phyloP scores from a whole-genome alignment of 2,797 vertebrate genomes.

The Brachyrhaphis roseni region DNA sequence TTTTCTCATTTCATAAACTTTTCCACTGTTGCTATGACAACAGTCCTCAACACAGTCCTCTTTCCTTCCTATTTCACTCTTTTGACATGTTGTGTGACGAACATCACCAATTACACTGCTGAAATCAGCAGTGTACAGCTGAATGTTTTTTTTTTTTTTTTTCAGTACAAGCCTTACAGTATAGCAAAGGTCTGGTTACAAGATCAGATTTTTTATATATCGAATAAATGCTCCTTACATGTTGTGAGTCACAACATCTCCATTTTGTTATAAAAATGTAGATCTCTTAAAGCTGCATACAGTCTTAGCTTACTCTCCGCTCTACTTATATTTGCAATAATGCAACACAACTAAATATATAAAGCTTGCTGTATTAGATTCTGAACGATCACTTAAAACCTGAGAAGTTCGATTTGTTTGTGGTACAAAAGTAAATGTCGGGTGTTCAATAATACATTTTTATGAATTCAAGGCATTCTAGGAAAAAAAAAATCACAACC shows the following conservation, averaged over 20 bases:
- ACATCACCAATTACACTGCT: constrained; percentile 29
- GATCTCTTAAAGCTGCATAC: neutral
- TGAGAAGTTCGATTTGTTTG: neutral
- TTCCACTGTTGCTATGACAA: constrained; percentile 45
- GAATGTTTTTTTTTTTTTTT: constrained; percentile 1
- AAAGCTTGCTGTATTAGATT: neutral
- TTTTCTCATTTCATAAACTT: constrained; percentile 43
- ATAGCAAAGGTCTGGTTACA: neutral
- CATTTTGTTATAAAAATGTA: neutral
- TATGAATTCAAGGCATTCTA: neutral
- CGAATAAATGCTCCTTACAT: neutral
- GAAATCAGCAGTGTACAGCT: constrained; percentile 9
- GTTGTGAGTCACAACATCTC: neutral
- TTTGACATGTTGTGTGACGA: constrained; percentile 11
- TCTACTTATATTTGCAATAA: neutral
- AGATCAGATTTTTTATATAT: constrained; percentile 1
- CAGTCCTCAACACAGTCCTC: constrained; percentile 17
- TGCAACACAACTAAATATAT: neutral
- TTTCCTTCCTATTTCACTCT: constrained; percentile 25
- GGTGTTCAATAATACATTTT: neutral
- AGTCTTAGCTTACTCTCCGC: neutral
- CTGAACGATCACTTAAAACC: neutral
- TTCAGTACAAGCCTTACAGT: neutral
- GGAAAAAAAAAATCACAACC: neutral
- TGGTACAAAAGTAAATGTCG: neutral